Evolutionary conservation across 2,797 vertebrate genomes (phyloP).

Genomic region (Meriones psammophilus): DNA sequence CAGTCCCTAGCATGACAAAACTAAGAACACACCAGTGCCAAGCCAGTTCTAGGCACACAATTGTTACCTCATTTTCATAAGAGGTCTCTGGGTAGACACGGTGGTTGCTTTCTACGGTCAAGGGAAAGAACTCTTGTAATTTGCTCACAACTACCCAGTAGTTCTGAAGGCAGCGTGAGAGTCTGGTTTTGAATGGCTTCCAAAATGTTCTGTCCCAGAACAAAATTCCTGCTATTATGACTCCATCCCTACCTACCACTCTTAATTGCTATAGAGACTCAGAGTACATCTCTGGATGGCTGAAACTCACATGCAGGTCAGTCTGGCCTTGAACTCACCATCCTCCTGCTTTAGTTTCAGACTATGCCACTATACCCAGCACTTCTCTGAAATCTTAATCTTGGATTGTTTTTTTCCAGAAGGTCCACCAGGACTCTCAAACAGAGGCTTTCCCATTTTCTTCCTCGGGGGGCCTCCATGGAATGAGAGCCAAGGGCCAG

Average conservation of each 20-base stretch:
- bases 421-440: neutral
- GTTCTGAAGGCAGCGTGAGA: neutral
- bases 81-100: neutral
- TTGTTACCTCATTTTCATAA: neutral
- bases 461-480: neutral
- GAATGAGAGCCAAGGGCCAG: neutral
- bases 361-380: neutral
- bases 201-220: neutral
- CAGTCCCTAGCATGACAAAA: neutral
- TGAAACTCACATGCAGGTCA: neutral
- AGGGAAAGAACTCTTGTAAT: neutral
- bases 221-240: neutral
- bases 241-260: slow-evolving; percentile 64
- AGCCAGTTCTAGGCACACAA: neutral
- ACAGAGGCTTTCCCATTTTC: neutral
- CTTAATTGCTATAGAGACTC: slow-evolving; percentile 68
- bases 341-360: neutral
- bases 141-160: neutral
- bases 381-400: slow-evolving; percentile 80
- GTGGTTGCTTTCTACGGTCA: neutral
- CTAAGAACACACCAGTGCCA: neutral
- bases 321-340: slow-evolving; percentile 5
- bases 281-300: neutral
- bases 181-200: neutral
- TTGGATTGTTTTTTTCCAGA: slow-evolving; percentile 55